Conservation (phyloP, 2,797 vertebrate species). For the Acipenser oxyrinchus region DNA sequence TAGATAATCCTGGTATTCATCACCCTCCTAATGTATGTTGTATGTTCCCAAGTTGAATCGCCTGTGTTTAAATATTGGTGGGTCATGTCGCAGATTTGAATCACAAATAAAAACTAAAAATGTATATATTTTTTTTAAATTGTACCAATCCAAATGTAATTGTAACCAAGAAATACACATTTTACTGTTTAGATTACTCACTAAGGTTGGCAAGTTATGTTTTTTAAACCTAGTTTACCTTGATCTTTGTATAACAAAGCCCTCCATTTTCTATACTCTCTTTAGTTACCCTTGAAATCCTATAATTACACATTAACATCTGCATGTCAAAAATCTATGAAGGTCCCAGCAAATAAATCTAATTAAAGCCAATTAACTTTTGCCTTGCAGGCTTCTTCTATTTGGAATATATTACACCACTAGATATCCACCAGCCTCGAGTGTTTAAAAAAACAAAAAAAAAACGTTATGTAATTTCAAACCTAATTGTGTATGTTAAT, state of each 20-base stretch:
- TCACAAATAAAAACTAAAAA: too few relatives aligned
- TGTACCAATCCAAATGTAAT: too few relatives aligned
- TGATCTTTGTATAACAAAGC: neutral
- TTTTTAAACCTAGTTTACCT: too few relatives aligned
- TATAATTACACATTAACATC: neutral
- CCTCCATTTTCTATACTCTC: neutral
- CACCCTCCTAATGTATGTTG: too few relatives aligned
- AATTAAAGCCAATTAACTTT: constrained; percentile 1
- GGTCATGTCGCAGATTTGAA: too few relatives aligned
- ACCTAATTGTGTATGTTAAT: neutral
- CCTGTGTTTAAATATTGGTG: too few relatives aligned
- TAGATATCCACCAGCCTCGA: neutral
- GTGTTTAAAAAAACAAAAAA: neutral
- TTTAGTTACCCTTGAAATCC: neutral
- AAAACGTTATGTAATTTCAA: neutral
- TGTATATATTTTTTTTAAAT: too few relatives aligned
- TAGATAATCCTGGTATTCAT: too few relatives aligned
- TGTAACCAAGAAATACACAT: too few relatives aligned
- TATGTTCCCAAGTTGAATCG: too few relatives aligned
- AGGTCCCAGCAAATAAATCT: neutral
- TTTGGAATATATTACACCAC: neutral
- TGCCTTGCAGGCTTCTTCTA: neutral
- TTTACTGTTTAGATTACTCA: too few relatives aligned
- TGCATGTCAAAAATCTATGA: neutral
- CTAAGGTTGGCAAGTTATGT: neutral